These are phyloP conservation scores for Hydrotaea diabolus DNA, from an alignment of 2,888 invertebrate genomes.

Conservation along the genomic window DNA sequence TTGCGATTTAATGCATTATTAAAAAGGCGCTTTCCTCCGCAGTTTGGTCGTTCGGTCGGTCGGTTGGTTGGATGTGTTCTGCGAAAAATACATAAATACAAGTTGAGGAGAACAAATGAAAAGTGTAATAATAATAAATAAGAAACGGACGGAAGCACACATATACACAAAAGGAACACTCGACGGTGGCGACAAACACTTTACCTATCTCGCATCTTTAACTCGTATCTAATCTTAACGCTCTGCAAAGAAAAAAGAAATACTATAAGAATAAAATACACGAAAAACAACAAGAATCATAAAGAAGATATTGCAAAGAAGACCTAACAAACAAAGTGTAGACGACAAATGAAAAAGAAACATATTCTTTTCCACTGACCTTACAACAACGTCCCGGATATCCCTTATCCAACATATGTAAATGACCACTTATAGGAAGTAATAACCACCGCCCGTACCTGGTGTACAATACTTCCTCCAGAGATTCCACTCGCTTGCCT, in stretches of 20 bases:
- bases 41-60: no score
- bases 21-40: neutral
- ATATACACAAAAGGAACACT: constrained; percentile 17
- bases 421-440: neutral
- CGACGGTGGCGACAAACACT: neutral
- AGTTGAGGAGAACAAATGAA: neutral
- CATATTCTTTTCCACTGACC: neutral
- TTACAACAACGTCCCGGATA: no score
- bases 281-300: neutral
- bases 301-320: no score
- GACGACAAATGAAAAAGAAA: neutral
- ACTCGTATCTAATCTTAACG: constrained; percentile 67
- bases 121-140: constrained; percentile 22
- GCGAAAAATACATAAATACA: constrained; percentile 22
- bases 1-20: constrained; percentile 23
- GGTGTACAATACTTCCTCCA: no score
- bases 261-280: constrained; percentile 15
- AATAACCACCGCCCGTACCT: neutral
- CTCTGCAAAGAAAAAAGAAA: constrained; percentile 43
- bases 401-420: neutral
- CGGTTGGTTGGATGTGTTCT: constrained; percentile 11
- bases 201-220: constrained; percentile 31
- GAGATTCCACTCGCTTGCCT: no score
- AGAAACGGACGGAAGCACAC: no score
- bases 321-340: no score